A percentile compares a stretch with the other conserved stretches of the same genome.
phyloP scores from a whole-genome alignment of 2,113 vertebrate species.

The Salminus brasiliensis region DNA sequence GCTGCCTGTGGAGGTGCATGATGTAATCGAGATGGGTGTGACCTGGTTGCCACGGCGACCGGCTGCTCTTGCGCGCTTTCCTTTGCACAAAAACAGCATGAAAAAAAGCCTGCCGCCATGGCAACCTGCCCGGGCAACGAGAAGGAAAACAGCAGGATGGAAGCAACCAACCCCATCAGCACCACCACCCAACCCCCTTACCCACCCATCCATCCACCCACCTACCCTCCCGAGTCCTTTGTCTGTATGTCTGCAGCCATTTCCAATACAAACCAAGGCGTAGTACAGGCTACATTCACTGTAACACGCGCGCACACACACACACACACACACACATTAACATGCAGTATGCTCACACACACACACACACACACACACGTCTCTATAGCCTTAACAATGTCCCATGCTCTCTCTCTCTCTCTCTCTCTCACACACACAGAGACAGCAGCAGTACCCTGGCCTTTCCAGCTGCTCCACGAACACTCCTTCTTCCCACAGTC shows the following conservation, averaged over 20 bases:
- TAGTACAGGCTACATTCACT: background rate
- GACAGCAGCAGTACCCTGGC: conserved; percentile 86
- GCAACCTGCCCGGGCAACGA: background rate
- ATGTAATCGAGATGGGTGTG: conserved; percentile 74
- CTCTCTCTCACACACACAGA: background rate
- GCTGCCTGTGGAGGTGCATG: conserved; percentile 60
- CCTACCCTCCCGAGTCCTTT: no score
- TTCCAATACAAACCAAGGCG: background rate
- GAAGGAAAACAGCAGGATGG: background rate
- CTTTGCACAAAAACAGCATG: conserved; percentile 18
- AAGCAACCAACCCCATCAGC: conserved; percentile 19
- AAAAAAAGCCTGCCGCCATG: conserved; percentile 29
- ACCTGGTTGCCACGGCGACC: conserved; percentile 73
- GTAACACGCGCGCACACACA: background rate
- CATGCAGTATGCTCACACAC: no score
- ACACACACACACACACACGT: background rate
- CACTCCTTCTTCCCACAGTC: conserved; percentile 93
- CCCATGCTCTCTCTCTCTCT: no score
- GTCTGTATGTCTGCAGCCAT: background rate
- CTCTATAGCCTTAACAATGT: background rate
- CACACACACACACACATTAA: conserved; percentile 23
- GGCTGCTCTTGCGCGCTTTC: conserved; percentile 51
- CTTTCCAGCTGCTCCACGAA: conserved; percentile 96
- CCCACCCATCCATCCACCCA: no score
- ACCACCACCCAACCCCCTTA: conserved; percentile 32